These are phyloP conservation scores for Pseudorhombus dupliciocellatus DNA, from an alignment of 2,113 vertebrate genomes.

Conservation along the genomic window DNA sequence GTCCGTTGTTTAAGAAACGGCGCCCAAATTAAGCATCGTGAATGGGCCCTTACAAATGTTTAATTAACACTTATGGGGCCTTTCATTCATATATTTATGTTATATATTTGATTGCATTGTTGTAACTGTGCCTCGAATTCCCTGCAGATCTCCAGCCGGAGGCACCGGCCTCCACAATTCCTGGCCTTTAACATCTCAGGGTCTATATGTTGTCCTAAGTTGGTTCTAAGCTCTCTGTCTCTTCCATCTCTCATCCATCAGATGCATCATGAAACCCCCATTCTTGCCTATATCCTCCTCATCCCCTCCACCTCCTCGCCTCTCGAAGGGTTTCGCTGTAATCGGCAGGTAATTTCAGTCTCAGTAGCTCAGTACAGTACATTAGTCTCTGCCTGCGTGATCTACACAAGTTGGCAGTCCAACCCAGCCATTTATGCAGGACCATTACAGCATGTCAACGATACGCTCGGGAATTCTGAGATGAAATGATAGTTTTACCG, in stretches of 20 bases:
- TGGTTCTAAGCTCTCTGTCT: too few species aligned
- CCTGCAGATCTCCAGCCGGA: too few species aligned
- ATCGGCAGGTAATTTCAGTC: slow-evolving; percentile 89
- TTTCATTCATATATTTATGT: neutral
- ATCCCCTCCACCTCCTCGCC: slow-evolving; percentile 76
- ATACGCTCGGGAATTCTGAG: slow-evolving; percentile 85
- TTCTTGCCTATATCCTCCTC: slow-evolving; percentile 44
- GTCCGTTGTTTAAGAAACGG: neutral
- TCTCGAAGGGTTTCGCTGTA: slow-evolving; percentile 86
- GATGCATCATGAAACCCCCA: neutral
- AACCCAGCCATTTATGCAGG: slow-evolving; percentile 87
- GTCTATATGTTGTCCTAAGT: too few species aligned
- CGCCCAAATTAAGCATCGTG: neutral
- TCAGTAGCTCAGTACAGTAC: slow-evolving; percentile 87
- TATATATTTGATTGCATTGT: too few species aligned
- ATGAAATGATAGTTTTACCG: slow-evolving; percentile 72
- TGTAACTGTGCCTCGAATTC: too few species aligned
- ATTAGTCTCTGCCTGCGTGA: slow-evolving; percentile 90
- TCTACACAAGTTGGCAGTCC: slow-evolving; percentile 90
- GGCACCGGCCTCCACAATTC: too few species aligned
- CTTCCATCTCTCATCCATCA: too few species aligned
- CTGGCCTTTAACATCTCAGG: too few species aligned
- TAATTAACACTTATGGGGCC: neutral
- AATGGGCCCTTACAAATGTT: neutral
- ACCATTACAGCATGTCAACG: slow-evolving; percentile 85